Percentiles rank a stretch among this genome's conserved stretches.
These are phyloP conservation scores for Macrotus californicus DNA, from an alignment of 2,113 vertebrate species.

Conservation along the genomic window DNA sequence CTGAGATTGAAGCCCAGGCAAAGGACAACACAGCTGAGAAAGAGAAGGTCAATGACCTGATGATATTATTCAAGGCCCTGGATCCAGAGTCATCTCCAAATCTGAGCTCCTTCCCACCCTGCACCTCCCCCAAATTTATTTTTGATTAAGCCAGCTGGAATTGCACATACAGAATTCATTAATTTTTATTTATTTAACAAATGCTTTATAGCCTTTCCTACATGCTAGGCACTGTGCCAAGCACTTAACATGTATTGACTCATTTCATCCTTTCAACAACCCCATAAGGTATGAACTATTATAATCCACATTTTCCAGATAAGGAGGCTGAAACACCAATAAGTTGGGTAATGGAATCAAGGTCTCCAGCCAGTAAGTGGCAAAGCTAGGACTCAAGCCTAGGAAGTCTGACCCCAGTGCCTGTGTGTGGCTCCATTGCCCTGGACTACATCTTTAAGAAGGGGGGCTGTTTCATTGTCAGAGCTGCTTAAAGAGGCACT, in stretches of 20 bases:
- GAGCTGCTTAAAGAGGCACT: neutral
- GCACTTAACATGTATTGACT: conserved; percentile 26
- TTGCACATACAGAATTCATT: conserved; percentile 31
- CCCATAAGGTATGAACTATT: neutral
- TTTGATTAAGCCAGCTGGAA: conserved; percentile 47
- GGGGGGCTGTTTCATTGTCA: neutral
- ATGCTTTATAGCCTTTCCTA: conserved; percentile 39
- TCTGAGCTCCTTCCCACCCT: neutral
- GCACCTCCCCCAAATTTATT: neutral
- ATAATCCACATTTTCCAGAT: conserved; percentile 11
- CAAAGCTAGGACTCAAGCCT: neutral
- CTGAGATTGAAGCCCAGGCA: neutral
- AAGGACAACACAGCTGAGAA: neutral
- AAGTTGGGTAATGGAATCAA: neutral
- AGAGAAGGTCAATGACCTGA: neutral
- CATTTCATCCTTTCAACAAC: conserved; percentile 46
- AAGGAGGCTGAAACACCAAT: neutral
- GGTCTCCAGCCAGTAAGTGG: neutral
- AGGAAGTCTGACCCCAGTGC: neutral
- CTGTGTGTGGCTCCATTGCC: neutral
- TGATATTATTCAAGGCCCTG: neutral
- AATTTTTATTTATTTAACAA: conserved; percentile 48
- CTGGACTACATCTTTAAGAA: neutral
- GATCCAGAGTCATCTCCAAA: neutral
- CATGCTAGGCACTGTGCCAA: neutral